phyloP scores from a whole-genome alignment of 2,797 vertebrate species.

The Lagodon rhomboides region DNA sequence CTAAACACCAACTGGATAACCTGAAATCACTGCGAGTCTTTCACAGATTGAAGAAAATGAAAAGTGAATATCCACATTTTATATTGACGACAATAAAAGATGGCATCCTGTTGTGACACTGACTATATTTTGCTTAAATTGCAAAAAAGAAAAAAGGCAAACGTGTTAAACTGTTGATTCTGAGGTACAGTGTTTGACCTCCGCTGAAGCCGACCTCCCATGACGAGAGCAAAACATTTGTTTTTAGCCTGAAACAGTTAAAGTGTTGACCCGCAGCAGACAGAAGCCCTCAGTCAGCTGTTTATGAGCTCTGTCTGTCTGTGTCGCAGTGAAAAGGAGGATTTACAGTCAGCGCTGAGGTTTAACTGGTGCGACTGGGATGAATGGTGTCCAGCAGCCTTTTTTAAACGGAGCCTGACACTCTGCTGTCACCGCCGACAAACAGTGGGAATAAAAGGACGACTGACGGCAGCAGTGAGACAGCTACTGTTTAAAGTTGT shows the following conservation, averaged over 20 bases:
- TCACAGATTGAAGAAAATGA: not conserved
- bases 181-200: not conserved
- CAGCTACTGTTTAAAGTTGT: not conserved
- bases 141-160: not conserved
- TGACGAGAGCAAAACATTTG: not conserved
- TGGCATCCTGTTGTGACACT: not conserved
- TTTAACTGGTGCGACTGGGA: conserved; percentile 13
- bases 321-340: conserved; percentile 51
- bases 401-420: conserved; percentile 28
- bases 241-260: not conserved
- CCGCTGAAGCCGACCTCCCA: not conserved
- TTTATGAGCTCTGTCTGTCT: conserved; percentile 42
- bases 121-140: not conserved
- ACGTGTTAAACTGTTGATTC: not conserved
- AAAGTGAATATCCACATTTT: not conserved
- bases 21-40: not conserved
- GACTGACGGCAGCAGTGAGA: not conserved
- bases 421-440: conserved; percentile 22
- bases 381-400: conserved; percentile 42
- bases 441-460: conserved; percentile 17
- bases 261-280: conserved; percentile 1
- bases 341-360: conserved; percentile 55
- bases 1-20: not conserved
- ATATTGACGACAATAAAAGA: not conserved
- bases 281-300: conserved; percentile 52